phyloP scores from a whole-genome alignment of 1,140 invertebrate species.

The Bactericera cockerelli region DNA sequence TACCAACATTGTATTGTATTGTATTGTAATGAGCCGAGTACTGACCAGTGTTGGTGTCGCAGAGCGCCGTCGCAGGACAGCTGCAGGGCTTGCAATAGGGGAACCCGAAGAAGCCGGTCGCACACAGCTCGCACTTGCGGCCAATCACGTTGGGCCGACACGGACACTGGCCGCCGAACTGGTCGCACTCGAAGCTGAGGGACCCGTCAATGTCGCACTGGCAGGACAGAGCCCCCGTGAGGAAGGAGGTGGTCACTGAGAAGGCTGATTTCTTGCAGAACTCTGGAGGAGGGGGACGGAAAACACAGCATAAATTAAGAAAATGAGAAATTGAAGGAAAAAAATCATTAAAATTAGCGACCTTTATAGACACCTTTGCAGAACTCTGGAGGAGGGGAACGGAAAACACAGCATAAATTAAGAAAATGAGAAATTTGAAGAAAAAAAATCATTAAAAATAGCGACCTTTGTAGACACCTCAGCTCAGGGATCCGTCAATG shows the following conservation, averaged over 20 bases:
- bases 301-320: background rate
- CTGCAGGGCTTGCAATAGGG: constrained; percentile 81
- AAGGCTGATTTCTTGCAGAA: constrained; percentile 85
- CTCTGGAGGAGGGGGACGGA: constrained; percentile 33
- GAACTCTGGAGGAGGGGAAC: constrained; percentile 44
- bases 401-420: background rate
- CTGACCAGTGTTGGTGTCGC: constrained; percentile 50
- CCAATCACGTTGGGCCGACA: constrained; percentile 91
- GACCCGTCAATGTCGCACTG: constrained; percentile 82
- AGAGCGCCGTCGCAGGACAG: constrained; percentile 67
- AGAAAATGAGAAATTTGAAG: too few relatives aligned
- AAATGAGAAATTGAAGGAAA: too few relatives aligned
- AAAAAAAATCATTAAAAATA: too few relatives aligned
- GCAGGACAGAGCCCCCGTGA: constrained; percentile 78
- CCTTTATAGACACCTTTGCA: too few relatives aligned
- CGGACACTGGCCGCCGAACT: constrained; percentile 89
- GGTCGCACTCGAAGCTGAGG: constrained; percentile 68
- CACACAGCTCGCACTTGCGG: constrained; percentile 73
- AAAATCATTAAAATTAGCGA: too few relatives aligned
- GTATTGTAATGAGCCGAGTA: too few relatives aligned
- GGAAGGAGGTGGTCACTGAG: constrained; percentile 86
- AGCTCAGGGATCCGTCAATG: constrained; percentile 70
- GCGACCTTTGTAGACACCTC: too few relatives aligned
- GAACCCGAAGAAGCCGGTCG: constrained; percentile 86
- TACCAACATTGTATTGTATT: too few relatives aligned